Percentiles rank a stretch among this genome's conserved stretches.
These are phyloP conservation scores for Poecilia gillii DNA, from an alignment of 2,797 vertebrate species.

Conservation along the genomic window DNA sequence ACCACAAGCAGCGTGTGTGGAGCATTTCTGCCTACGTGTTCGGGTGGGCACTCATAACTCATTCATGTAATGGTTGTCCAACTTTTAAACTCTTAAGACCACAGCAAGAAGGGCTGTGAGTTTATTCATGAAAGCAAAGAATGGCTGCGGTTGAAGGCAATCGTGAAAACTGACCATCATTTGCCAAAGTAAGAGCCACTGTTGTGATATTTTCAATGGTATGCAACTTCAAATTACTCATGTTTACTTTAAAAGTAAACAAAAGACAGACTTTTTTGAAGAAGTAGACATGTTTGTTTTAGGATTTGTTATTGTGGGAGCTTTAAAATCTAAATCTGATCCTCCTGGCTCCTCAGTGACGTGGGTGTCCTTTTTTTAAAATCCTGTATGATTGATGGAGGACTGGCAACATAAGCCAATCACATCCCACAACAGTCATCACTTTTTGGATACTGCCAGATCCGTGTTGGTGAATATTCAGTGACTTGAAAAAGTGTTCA, in stretches of 20 bases:
- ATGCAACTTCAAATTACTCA: background rate
- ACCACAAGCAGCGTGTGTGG: slow-evolving; percentile 26
- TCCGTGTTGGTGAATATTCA: slow-evolving; percentile 14
- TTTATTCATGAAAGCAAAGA: slow-evolving; percentile 21
- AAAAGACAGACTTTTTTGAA: slow-evolving; percentile 3
- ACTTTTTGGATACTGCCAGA: background rate
- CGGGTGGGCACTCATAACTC: slow-evolving; percentile 49
- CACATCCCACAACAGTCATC: slow-evolving; percentile 22
- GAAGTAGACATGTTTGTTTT: background rate
- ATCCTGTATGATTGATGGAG: slow-evolving; percentile 7
- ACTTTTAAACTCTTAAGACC: slow-evolving; percentile 28
- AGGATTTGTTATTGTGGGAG: slow-evolving; percentile 9
- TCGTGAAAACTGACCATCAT: background rate
- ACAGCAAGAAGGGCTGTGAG: background rate
- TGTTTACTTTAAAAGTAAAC: background rate
- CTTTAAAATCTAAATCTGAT: background rate
- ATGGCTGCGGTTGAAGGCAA: background rate
- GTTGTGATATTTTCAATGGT: background rate
- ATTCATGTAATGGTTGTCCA: slow-evolving; percentile 50
- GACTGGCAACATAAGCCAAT: slow-evolving; percentile 20
- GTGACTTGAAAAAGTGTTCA: background rate
- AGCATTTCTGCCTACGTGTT: slow-evolving; percentile 43
- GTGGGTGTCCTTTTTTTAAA: slow-evolving; percentile 7
- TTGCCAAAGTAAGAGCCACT: background rate
- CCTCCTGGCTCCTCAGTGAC: background rate